phyloP scores from a whole-genome alignment of 2,113 vertebrate genomes.

The Cranoglanis bouderius region DNA sequence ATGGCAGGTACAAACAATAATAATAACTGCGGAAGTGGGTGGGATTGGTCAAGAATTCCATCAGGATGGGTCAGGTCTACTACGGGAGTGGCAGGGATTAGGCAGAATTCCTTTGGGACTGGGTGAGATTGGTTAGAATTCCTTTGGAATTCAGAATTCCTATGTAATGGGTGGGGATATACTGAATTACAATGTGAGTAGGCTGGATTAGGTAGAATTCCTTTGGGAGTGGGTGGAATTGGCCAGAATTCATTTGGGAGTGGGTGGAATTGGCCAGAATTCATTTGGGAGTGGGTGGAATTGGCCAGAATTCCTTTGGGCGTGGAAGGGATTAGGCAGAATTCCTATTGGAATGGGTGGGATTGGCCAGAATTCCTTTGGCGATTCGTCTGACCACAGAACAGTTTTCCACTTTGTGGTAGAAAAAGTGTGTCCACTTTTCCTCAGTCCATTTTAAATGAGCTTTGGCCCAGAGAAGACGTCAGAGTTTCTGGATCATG shows the following conservation, averaged over 20 bases:
- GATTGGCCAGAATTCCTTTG: not conserved
- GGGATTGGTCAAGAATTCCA: not conserved
- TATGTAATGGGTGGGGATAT: too few species aligned
- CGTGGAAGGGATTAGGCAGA: not conserved
- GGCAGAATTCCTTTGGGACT: not conserved
- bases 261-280: not conserved
- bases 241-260: not conserved
- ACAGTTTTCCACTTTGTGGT: too few species aligned
- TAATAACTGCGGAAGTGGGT: not conserved
- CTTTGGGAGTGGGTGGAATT: not conserved
- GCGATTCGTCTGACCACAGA: too few species aligned
- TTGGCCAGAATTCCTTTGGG: not conserved
- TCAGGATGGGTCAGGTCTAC: not conserved
- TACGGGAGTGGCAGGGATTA: not conserved
- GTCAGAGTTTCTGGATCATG: too few species aligned
- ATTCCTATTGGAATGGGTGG: not conserved
- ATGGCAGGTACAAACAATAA: not conserved
- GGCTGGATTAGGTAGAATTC: not conserved
- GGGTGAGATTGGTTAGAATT: not conserved
- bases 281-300: not conserved
- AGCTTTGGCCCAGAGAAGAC: too few species aligned
- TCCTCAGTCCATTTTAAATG: too few species aligned
- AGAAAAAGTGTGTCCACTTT: too few species aligned
- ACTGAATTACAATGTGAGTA: not conserved
- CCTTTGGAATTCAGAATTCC: not conserved